These are phyloP conservation scores for Solea senegalensis DNA, from an alignment of 2,113 vertebrate species.

Conservation along the genomic window DNA sequence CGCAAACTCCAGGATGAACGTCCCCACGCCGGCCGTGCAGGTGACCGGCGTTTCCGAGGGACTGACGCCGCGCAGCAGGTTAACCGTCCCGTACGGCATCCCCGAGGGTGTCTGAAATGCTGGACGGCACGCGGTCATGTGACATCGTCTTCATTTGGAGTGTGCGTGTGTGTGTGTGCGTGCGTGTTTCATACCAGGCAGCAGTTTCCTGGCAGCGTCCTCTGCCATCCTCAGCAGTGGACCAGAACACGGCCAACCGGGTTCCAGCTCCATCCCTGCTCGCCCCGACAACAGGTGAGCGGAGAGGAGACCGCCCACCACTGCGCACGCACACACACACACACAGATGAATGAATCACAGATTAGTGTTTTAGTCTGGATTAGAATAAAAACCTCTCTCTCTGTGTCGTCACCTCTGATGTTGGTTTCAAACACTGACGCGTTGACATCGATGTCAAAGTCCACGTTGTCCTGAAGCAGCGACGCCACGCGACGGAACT, in stretches of 20 bases:
- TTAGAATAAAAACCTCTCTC: neutral
- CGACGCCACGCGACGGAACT: slow-evolving; percentile 92
- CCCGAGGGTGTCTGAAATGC: slow-evolving; percentile 96
- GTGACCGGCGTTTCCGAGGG: slow-evolving; percentile 94
- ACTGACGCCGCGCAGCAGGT: slow-evolving; percentile 91
- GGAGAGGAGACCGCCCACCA: slow-evolving; percentile 95
- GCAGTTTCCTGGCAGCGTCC: slow-evolving; percentile 92
- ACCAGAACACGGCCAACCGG: slow-evolving; percentile 93
- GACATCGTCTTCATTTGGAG: neutral
- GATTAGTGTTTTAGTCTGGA: too few species aligned
- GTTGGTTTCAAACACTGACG: slow-evolving; percentile 98
- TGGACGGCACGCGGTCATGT: slow-evolving; percentile 40
- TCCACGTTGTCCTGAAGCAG: slow-evolving; percentile 92
- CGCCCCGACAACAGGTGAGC: slow-evolving; percentile 92
- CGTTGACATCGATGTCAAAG: slow-evolving; percentile 97
- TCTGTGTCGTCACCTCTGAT: slow-evolving; percentile 87
- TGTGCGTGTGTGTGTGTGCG: neutral
- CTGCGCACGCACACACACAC: slow-evolving; percentile 69
- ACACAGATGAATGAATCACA: neutral
- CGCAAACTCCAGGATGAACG: slow-evolving; percentile 97
- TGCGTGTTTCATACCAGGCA: slow-evolving; percentile 84
- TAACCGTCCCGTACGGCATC: slow-evolving; percentile 97
- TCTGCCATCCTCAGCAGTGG: slow-evolving; percentile 96
- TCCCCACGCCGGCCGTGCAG: slow-evolving; percentile 95
- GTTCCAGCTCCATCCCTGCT: slow-evolving; percentile 89